These are phyloP conservation scores for Physocephala rufipes DNA, from an alignment of 2,888 invertebrate genomes.

Conservation along the genomic window DNA sequence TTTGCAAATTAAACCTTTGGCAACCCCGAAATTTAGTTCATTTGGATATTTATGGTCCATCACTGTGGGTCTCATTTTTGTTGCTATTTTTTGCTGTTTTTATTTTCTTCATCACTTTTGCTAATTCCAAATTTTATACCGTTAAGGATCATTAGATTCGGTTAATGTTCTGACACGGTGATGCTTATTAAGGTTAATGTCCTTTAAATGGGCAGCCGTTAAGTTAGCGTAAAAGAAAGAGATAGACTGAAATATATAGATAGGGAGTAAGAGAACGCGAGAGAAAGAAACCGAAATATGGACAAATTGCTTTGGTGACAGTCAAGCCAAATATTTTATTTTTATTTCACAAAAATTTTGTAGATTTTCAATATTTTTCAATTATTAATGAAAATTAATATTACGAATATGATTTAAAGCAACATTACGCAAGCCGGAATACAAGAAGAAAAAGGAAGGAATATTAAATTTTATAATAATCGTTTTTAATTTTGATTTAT, in stretches of 20 bases:
- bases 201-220: slow-evolving; percentile 24
- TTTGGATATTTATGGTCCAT: slow-evolving; percentile 31
- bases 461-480: slow-evolving; percentile 15
- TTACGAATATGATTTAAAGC: slow-evolving; percentile 35
- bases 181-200: slow-evolving; percentile 30
- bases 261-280: neutral
- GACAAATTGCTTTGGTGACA: slow-evolving; percentile 47
- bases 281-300: neutral
- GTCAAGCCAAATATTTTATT: slow-evolving; percentile 42
- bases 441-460: neutral
- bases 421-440: slow-evolving; percentile 24
- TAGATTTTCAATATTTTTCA: neutral
- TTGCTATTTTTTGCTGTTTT: slow-evolving; percentile 30
- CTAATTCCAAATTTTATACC: slow-evolving; percentile 57
- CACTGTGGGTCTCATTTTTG: neutral
- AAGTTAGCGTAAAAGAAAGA: slow-evolving; percentile 22
- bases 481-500: slow-evolving; percentile 26
- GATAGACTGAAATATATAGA: neutral
- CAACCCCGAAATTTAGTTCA: slow-evolving; percentile 19
- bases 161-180: slow-evolving; percentile 58
- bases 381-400: slow-evolving; percentile 45
- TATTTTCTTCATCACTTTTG: slow-evolving; percentile 30
- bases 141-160: slow-evolving; percentile 65
- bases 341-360: slow-evolving; percentile 42
- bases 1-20: neutral